These are phyloP conservation scores for Callitettix versicolor DNA, from an alignment of 1,140 invertebrate genomes.

Conservation along the genomic window DNA sequence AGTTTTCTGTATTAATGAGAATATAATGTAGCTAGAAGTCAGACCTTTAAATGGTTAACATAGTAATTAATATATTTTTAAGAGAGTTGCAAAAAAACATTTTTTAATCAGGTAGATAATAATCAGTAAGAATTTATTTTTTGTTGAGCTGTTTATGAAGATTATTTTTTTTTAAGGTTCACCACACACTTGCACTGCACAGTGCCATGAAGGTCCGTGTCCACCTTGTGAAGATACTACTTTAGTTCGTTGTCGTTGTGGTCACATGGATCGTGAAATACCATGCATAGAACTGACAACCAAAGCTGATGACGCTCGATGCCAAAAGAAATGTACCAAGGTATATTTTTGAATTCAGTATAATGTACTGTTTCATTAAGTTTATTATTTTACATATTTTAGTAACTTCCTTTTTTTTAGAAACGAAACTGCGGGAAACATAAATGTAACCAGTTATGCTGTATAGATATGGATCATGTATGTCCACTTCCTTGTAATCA, in stretches of 20 bases:
- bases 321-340: conserved; percentile 81
- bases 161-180: conserved; percentile 31
- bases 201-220: conserved; percentile 76
- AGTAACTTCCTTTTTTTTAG: conserved; percentile 34
- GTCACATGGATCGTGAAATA: conserved; percentile 72
- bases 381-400: no score
- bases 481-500: conserved; percentile 76
- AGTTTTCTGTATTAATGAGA: no score
- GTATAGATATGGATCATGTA: conserved; percentile 73
- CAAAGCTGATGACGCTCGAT: conserved; percentile 60
- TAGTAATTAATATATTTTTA: no score
- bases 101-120: no score
- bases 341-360: conserved; percentile 32
- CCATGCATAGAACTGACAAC: conserved; percentile 60
- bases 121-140: no score
- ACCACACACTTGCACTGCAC: conserved; percentile 58
- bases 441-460: conserved; percentile 79
- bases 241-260: conserved; percentile 78
- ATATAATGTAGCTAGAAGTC: no score
- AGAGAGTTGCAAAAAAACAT: no score
- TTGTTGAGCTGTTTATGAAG: no score
- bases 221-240: conserved; percentile 70
- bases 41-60: no score
- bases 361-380: no score
- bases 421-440: conserved; percentile 78